Evolutionary conservation across 92 coral and sea anemone genomes (phyloP), one percentile per base, ranked within the genome.

Genomic region (Virgularia gustaviana): DNA sequence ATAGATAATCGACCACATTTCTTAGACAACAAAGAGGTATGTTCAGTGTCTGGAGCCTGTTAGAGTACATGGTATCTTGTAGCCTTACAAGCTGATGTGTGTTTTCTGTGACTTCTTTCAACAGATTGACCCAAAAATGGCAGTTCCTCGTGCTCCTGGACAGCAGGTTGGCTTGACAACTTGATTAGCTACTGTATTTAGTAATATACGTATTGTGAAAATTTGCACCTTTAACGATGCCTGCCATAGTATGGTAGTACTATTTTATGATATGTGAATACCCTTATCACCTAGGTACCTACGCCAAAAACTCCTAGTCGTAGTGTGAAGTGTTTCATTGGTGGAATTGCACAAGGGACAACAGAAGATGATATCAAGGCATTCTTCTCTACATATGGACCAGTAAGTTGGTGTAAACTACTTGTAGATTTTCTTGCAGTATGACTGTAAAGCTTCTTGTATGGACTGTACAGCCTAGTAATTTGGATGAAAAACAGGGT

Each of bases 111-210:
- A 12, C 23, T 23, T 63, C 44, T 56, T 34, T 36, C 29, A 56
- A 16, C 39, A 91, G 97, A 77, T 91, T 79, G 97, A 91, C 61
- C 97, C 97, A 36, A 91, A 91, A 70, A 89, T 87, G 23, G 97
- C 97, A 19, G 97, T 91, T 16, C 97, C 97, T 0, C 73, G 97
- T 49, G 90, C 96, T 6, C 91, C 97, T 1, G 91, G 92, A 36
- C 83, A 16, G 70, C 78, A 58, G 73, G 75, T 68, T 68, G 33
- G 37, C 13, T 0, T 60, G 12, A 43, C 5, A 43, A 16, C 1
- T 43, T 20, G 4, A 43, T 43, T 43, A 13, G 51, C n/a, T n/a
- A n/a, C 47, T 41, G 16, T 43, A 43, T 43, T 43, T 20, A 43
- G 19, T 43, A 43, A 43, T 13, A 43, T 20, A 4, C 13, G 51